Evolutionary conservation across 2,888 invertebrate genomes (phyloP), one percentile per base, ranked within the genome.

Genomic region (Dorcus hopei): DNA sequence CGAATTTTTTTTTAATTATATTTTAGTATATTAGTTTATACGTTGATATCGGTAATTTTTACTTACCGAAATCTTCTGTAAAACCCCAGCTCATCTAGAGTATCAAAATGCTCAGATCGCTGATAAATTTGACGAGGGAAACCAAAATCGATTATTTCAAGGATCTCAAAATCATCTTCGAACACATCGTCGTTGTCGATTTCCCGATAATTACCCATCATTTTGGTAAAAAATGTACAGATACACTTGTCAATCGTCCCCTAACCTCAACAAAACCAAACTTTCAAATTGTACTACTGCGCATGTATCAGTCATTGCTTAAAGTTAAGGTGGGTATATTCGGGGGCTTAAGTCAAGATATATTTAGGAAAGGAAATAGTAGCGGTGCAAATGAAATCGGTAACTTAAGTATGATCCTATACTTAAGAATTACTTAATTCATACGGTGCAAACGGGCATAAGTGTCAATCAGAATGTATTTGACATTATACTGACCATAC

Each of bases 351-450:
- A 42, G 42, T 16, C 3, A 14, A 47, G 23, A 19, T 9, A 26
- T 47, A 47, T 19, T 47, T 47, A 47, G 2, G 47, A 19, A 47
- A 4, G 9, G 47, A 26, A 9, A 9, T 14, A 26, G 47, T 47
- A 26, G 9, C 47, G 47, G 47, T 47, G 16, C 47, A 47, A 47
- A 47, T 47, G 47, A 47, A 47, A 47, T 14, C 47, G 47, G 23
- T 47, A 26, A 47, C 47, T 47, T 47, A 47, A 47, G 47, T 47
- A 47, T 26, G 14, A 47, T 47, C 23, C 47, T 26, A 47, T 47
- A 47, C n/a, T 47, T 47, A 47, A 47, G 47, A 26, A 26, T 26
- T n/a, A n/a, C n/a, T n/a, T n/a, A n/a, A n/a, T n/a, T n/a, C n/a
- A n/a, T n/a, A n/a, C n/a, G n/a, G n/a, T n/a, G n/a, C n/a, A n/a